Base-by-base conservation (phyloP, 2,888 invertebrate genomes). In the Amblyteles armatorius region DNA sequence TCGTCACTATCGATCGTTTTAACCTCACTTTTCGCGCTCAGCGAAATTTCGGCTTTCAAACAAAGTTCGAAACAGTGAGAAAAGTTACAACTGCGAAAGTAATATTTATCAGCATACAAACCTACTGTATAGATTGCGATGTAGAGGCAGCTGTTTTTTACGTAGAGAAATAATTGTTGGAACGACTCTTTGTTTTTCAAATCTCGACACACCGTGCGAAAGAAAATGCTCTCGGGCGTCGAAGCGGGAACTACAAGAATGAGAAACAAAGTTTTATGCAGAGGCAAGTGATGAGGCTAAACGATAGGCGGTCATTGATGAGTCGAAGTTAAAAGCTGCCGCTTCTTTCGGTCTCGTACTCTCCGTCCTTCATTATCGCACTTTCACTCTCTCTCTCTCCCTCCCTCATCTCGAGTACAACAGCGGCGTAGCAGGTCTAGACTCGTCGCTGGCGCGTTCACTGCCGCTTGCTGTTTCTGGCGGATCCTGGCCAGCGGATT, bases 401-500 rank as follows among this genome's bases (percentile, higher is more conserved):
- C 65, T 63, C 63, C 29, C 22, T 57, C 57, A 57, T 57, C 63
- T 29, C 29, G 63, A 33, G 63, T n/a, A 33, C 9, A 65, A 33
- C 33, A 50, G 50, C 50, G 9, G 2, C 19, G 36, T 65, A 76
- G 36, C 63, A 55, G 22, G 74, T 77, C 57, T 80, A 63, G 72
- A 52, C 55, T 63, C 69, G 52, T 40, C 63, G 50, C 71, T 22
- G 52, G 19, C 60, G 65, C 44, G 50, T 80, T 80, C 36, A 44
- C 36, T 78, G 60, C 77, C 63, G 76, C 72, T 69, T 77, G 71
- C 79, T 78, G 74, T 87, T 79, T 85, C 79, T 71, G 68, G 71
- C 72, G 69, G 63, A 87, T 83, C 84, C 84, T 84, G 85, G 86
- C 82, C 84, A 83, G 83, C 86, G 77, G 83, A 84, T 84, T 86